Evolutionary conservation across 2,888 invertebrate genomes (phyloP).

Genomic region (Omphaloscelis lunosa): DNA sequence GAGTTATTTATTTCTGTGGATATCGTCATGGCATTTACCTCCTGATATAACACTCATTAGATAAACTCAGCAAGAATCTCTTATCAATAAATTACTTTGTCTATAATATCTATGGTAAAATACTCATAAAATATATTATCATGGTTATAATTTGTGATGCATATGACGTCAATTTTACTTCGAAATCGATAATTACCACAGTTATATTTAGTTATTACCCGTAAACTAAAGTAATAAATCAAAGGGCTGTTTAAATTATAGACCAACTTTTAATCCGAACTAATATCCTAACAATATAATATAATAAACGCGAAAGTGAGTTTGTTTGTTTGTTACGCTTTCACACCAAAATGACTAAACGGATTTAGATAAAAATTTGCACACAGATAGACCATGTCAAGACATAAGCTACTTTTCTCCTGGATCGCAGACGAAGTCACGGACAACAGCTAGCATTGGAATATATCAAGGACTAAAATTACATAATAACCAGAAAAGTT

Average conservation of each 20-base stretch:
- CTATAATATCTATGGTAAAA: background rate
- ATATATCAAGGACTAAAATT: background rate
- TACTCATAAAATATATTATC: too few relatives aligned
- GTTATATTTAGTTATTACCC: background rate
- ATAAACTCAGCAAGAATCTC: background rate
- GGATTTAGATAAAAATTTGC: too few relatives aligned
- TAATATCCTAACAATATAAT: too few relatives aligned
- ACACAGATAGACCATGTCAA: too few relatives aligned
- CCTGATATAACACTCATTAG: background rate
- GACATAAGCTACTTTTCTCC: too few relatives aligned
- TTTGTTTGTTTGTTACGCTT: too few relatives aligned
- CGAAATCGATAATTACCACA: background rate
- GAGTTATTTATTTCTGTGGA: constrained; percentile 7
- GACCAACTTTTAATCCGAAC: background rate
- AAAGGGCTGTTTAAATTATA: background rate
- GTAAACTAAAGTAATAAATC: background rate
- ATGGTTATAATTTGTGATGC: background rate
- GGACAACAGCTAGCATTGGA: too few relatives aligned
- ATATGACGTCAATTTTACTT: background rate
- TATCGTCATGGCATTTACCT: background rate
- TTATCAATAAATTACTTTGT: background rate
- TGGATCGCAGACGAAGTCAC: too few relatives aligned
- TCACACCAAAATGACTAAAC: too few relatives aligned
- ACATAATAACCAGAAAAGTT: background rate
- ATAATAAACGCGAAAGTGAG: too few relatives aligned